Evolutionary conservation across 2,797 vertebrate genomes (phyloP), one percentile per base, ranked within the genome.

Genomic region (Coccyzus lansbergi): DNA sequence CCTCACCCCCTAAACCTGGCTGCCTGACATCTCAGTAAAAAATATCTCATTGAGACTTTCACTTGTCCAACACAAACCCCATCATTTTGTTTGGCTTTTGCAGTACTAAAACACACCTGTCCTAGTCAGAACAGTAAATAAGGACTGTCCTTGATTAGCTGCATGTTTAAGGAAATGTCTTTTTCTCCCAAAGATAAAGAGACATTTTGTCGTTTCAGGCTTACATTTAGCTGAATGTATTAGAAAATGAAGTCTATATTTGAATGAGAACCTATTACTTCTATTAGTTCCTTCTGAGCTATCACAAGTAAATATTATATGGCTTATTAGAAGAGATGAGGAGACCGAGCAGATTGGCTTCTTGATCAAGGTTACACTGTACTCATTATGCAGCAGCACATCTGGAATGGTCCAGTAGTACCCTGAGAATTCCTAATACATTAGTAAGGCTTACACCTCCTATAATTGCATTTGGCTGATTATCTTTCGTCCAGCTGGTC

Each of bases 401-500:
- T 95, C 96, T 97, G 97, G 97, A 93, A 78, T 74, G 92, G 96
- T 95, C 96, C 95, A 95, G 94, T 94, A 64, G 95, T 93, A 96
- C 90, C 82, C 92, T 90, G 96, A 96, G 96, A 97, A 97, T 97
- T 97, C 95, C 93, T 98, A 97, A 98, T 95, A 95, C 92, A 95
- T 97, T 97, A 98, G 97, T 96, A 95, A 97, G 96, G 74, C 96
- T 97, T 96, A 91, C 95, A 90, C 92, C 93, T 85, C 88, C 91
- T 42, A 67, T 96, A 97, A 97, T 97, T 97, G 69, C 96, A 96
- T 97, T 97, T 97, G 93, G 96, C 95, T 97, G 96, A 98, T 98
- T 98, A 97, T 96, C 96, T 98, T 97, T 96, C 59, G n/a, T 92
- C 97, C 97, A 98, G 97, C 97, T 98, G 98, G 97, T 97, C 96